Conservation (phyloP, 2,797 vertebrate species). For the Labeo calbasu region DNA sequence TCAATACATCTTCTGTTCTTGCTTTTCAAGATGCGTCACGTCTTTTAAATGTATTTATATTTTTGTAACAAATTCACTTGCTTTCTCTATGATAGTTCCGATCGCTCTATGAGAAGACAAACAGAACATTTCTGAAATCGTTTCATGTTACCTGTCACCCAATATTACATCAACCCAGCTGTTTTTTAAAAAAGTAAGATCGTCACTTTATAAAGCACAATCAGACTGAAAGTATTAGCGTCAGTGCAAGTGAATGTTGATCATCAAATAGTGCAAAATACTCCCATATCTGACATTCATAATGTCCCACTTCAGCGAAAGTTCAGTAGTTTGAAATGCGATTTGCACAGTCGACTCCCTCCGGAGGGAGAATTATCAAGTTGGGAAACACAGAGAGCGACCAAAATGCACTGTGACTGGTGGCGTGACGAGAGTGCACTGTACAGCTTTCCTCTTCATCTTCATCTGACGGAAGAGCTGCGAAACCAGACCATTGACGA, state of each 20-base stretch:
- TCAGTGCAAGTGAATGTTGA: neutral
- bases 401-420: conserved; percentile 31
- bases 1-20: neutral
- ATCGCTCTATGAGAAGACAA: neutral
- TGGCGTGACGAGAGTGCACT: conserved; percentile 13
- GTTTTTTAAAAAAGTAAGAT: neutral
- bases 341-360: conserved; percentile 33
- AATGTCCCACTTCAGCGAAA: neutral
- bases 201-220: conserved; percentile 31
- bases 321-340: neutral
- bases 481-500: neutral
- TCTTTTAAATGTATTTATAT: conserved; percentile 36
- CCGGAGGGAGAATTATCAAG: neutral
- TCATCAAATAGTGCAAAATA: neutral
- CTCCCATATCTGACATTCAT: neutral
- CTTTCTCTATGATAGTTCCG: conserved; percentile 11
- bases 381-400: conserved; percentile 31
- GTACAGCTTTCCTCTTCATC: conserved; percentile 1
- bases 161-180: neutral
- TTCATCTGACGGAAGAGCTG: neutral
- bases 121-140: neutral
- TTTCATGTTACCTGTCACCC: neutral
- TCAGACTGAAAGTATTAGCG: conserved; percentile 35
- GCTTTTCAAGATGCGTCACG: conserved; percentile 10
- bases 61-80: neutral